Conservation (phyloP, 1,140 invertebrate genomes). For the Lasioglossum albipes region DNA sequence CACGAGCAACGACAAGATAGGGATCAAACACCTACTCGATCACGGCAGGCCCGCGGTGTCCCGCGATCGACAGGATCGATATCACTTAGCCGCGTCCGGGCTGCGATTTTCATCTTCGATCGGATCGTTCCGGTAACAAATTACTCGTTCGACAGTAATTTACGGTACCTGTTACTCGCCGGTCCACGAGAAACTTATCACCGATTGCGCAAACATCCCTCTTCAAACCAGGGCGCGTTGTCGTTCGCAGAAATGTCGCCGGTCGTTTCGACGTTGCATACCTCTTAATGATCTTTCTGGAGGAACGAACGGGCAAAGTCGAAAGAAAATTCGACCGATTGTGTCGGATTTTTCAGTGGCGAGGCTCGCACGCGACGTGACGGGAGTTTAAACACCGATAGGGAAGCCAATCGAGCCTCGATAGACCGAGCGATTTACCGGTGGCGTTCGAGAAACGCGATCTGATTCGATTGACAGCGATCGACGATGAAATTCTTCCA, state of each 20-base stretch:
- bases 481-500: constrained; percentile 17
- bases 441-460: constrained; percentile 27
- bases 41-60: constrained; percentile 30
- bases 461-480: constrained; percentile 19
- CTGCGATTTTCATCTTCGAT: constrained; percentile 49
- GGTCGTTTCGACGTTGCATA: neutral
- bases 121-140: constrained; percentile 22
- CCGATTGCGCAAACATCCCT: neutral
- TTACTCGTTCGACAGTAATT: constrained; percentile 21
- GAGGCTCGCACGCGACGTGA: constrained; percentile 22
- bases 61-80: constrained; percentile 47
- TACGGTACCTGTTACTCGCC: constrained; percentile 31
- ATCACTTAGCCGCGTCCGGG: constrained; percentile 41
- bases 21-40: constrained; percentile 51
- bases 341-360: constrained; percentile 26
- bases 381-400: constrained; percentile 5
- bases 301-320: neutral
- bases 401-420: constrained; percentile 26
- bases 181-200: neutral
- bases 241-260: neutral
- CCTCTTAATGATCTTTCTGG: neutral
- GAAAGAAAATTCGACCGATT: constrained; percentile 20
- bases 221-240: too few species aligned
- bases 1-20: constrained; percentile 45
- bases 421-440: constrained; percentile 29